Base-by-base conservation (phyloP, 2,113 vertebrate species). In the Brachyhypopomus gauderio region DNA sequence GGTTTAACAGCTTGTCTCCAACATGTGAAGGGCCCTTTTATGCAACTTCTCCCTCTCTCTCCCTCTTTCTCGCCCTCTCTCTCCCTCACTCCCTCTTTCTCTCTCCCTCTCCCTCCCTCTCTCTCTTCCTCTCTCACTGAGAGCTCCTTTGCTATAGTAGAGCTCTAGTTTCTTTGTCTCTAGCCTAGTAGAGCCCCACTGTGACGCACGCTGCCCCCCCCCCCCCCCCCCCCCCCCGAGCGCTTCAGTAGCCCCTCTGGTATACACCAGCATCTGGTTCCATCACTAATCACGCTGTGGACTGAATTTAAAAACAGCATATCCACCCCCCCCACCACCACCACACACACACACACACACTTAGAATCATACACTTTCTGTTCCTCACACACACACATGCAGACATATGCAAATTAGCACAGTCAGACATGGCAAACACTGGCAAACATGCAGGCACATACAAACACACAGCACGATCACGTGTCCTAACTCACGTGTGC, bases 251-350 rank as follows among this genome's bases (percentile, higher is more conserved):
- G 27, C 27, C 27, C 63, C 63, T 17, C 27, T 20, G 27, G 27
- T 30, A 27, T 27, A 27, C 25, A 34, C 25, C 27, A 17, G 34
- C 80, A 62, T 74, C 84, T 52, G 64, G 48, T 87, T 81, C 86
- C 87, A 77, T 12, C 45, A 22, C 80, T 90, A 90, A 91, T 88
- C 89, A 90, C 86, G 87, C 86, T 87, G 86, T 48, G 60, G 78
- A 86, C 66, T 55, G 27, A 56, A 75, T 75, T 85, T 88, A 89
- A 89, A 90, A 91, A 89, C 82, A 87, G 86, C 83, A 41, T 52
- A n/a, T 71, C 82, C 1, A 78, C 25, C 45, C 60, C 19, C 75
- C 82, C 1, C 34, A 82, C 82, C 84, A 84, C 52, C 62, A 64
- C 41, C 19, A 38, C 76, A 69, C 30, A 34, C 22, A 78, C 25